Base-by-base conservation (phyloP, 2,113 vertebrate species). In the Bolborhynchus lineola region DNA sequence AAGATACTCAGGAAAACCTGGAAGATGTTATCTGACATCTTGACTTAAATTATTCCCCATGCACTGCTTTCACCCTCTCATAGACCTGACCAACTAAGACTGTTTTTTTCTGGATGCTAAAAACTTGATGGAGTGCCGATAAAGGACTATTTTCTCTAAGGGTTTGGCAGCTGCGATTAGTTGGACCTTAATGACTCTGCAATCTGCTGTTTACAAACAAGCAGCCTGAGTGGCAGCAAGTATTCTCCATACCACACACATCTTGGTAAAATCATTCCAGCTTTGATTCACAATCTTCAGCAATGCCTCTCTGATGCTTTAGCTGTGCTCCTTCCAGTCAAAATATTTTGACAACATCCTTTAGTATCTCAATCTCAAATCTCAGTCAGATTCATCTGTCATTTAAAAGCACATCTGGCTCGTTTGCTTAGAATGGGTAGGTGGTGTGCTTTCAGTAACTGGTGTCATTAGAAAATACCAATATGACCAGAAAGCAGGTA, bases 301-400 rank as follows among this genome's bases (percentile, higher is more conserved):
- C 37, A 87, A 65, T 64, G 62, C 20, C 68, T 41, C 76, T 86
- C 53, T 60, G 62, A 82, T 82, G 41, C 17, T 87, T 93, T 74
- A 87, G 28, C 52, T 92, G 39, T 0, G 4, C 59, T 94, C n/a
- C 72, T 94, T 35, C 57, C 31, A 68, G 13, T 53, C 76, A 84
- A 95, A 97, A 91, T 93, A 96, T 93, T 95, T 94, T 96, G 88
- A 93, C 83, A 96, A 89, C 23, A 71, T 63, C 33, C 19, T 93
- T 87, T 75, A 65, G 41, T 71, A 89, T 69, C 53, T 84, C 57
- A 75, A 10, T 75, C 52, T 82, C 39, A 91, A 86, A 82, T 87
- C 23, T 92, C 65, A 88, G 13, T 75, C 69, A 82, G 46, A 50
- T 93, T 89, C 20, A 14, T 82, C 88, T 81, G 46, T 91, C 67